Base-by-base conservation (phyloP, 2,797 vertebrate species). In the Garrulus glandarius region DNA sequence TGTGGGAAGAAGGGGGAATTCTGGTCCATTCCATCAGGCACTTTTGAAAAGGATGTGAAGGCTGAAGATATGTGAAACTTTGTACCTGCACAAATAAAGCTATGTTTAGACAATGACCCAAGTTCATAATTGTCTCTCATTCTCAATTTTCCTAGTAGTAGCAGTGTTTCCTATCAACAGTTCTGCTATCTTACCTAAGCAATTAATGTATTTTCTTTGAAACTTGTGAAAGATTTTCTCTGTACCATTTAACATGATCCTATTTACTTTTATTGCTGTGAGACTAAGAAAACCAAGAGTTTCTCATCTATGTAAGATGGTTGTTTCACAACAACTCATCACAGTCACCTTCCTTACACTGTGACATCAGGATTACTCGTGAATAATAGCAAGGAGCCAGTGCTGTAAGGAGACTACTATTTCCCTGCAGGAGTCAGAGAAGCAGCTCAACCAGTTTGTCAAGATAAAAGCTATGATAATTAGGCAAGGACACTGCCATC, bases 391-490 rank as follows among this genome's bases (percentile, higher is more conserved):
- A 69, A 46, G 1, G 1, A 50, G 17, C 26, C 50, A n/a, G 46
- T 72, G 83, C 74, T 63, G n/a, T 20, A 60, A 91, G 59, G 65
- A 92, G 59, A 57, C 29, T 47, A 46, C 39, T 27, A 59, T 19
- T 69, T 92, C 74, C 59, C 70, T 52, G 76, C 59, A 84, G 67
- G 55, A 82, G 49, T 49, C 76, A 90, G 46, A 93, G 69, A 91
- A 79, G 88, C 84, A 92, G 79, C 59, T 75, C 72, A 97, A 90
- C 89, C 21, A 16, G 87, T 93, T 24, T 82, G 56, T 81, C 91
- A 90, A 75, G 84, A 89, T 41, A 77, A 88, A 92, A 92, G 71
- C 53, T 47, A 60, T 32, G 56, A 53, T 61, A 80, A 83, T 78
- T 71, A 90, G 68, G 72, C 56, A 72, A 77, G 78, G 52, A 78